A percentile compares a stretch with the other conserved stretches of the same genome.
Evolutionary conservation across 2,888 invertebrate species (phyloP).

Genomic region (Platypus cylindrus): DNA sequence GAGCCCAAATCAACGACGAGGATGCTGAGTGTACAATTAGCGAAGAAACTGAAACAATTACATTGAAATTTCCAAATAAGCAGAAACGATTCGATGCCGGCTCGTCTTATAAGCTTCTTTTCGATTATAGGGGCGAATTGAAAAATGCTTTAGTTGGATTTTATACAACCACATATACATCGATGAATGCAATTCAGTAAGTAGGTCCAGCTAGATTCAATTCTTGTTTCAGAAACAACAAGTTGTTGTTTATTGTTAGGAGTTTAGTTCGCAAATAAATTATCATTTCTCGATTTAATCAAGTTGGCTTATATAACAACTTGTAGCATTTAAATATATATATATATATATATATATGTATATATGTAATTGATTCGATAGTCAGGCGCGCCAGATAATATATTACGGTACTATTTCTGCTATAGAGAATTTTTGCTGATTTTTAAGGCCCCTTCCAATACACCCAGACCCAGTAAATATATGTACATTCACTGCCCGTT

Average conservation of each 20-base stretch:
- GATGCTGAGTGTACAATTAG: conserved; percentile 19
- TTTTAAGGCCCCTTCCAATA: conserved; percentile 8
- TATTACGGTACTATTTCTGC: conserved; percentile 12
- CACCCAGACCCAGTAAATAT: no score
- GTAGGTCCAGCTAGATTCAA: conserved; percentile 13
- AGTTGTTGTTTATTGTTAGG: no score
- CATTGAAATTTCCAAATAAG: no score
- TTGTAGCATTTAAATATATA: no score
- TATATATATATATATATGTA: no score
- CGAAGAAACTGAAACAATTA: conserved; percentile 23
- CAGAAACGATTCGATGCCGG: conserved; percentile 30
- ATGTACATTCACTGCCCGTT: no score
- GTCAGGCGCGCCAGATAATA: conserved; percentile 3
- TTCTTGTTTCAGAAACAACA: background rate
- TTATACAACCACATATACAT: conserved; percentile 52
- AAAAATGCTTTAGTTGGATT: conserved; percentile 58
- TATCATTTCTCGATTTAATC: no score
- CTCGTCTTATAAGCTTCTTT: conserved; percentile 46
- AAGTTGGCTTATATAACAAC: no score
- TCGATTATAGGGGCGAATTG: conserved; percentile 51
- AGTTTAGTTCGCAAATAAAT: no score
- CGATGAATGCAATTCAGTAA: conserved; percentile 36
- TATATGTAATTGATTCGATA: no score
- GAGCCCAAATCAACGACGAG: conserved; percentile 27
- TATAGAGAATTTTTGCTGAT: no score